Evolutionary conservation across 2,797 vertebrate genomes (phyloP).

Genomic region (Phrynocephalus forsythii): DNA sequence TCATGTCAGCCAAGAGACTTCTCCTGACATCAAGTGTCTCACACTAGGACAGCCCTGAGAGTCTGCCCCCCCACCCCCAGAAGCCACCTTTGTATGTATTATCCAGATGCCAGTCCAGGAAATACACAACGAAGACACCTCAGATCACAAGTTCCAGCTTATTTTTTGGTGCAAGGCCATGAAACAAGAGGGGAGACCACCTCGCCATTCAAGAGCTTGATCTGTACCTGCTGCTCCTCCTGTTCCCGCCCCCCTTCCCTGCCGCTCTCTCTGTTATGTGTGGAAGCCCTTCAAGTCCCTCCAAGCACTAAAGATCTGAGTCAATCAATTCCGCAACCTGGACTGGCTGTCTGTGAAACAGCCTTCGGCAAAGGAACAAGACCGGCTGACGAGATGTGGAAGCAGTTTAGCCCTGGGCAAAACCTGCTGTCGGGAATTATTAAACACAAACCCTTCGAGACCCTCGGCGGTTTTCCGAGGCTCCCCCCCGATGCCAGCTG

Average conservation of each 20-base stretch:
- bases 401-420: slow-evolving; percentile 8
- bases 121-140: not conserved
- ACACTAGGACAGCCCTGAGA: too few relatives aligned
- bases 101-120: too few relatives aligned
- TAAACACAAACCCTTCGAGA: not conserved
- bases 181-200: not conserved
- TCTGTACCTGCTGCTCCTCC: not conserved
- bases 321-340: not conserved
- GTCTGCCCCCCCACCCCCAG: too few relatives aligned
- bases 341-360: not conserved
- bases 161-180: not conserved
- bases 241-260: too few relatives aligned
- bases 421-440: slow-evolving; percentile 5
- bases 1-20: not conserved
- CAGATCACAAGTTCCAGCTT: not conserved
- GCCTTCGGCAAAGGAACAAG: not conserved
- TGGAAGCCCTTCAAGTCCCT: not conserved
- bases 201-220: not conserved
- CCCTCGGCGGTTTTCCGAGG: too few relatives aligned
- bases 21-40: too few relatives aligned
- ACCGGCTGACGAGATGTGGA: not conserved
- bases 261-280: not conserved
- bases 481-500: not conserved
- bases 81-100: not conserved
- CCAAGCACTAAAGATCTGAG: not conserved